Percentiles rank a stretch among this genome's conserved stretches.
phyloP scores from a whole-genome alignment of 2,797 vertebrate species.

The Buceros bicornis region DNA sequence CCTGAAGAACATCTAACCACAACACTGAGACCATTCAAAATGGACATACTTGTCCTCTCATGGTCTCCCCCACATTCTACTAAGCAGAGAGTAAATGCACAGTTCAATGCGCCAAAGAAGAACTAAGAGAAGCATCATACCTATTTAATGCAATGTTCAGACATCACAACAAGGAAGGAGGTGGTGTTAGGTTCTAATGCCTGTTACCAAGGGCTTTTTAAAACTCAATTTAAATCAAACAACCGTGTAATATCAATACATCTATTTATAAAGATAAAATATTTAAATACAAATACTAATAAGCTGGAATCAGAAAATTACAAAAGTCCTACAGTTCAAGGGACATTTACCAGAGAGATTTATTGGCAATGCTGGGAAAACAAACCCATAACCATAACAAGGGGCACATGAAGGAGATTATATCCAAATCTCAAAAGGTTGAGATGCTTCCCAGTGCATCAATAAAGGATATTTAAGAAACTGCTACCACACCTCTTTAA shows the following conservation, averaged over 20 bases:
- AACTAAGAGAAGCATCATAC: not conserved
- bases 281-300: too few species aligned
- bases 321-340: not conserved
- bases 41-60: not conserved
- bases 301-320: not conserved
- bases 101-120: not conserved
- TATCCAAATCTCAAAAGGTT: not conserved
- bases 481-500: conserved; percentile 86
- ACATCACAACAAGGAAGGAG: not conserved
- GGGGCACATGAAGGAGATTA: not conserved
- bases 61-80: not conserved
- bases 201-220: not conserved
- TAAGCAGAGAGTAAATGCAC: not conserved
- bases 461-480: not conserved
- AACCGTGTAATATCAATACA: not conserved
- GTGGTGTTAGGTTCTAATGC: not conserved
- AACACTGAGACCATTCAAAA: not conserved
- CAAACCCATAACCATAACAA: not conserved
- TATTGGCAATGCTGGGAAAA: not conserved
- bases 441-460: not conserved
- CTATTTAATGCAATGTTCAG: not conserved
- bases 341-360: not conserved
- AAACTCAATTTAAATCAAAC: not conserved
- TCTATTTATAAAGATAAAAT: too few species aligned
- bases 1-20: not conserved